phyloP scores from a whole-genome alignment of 2,888 invertebrate genomes.

The Cryptus viduatorius region DNA sequence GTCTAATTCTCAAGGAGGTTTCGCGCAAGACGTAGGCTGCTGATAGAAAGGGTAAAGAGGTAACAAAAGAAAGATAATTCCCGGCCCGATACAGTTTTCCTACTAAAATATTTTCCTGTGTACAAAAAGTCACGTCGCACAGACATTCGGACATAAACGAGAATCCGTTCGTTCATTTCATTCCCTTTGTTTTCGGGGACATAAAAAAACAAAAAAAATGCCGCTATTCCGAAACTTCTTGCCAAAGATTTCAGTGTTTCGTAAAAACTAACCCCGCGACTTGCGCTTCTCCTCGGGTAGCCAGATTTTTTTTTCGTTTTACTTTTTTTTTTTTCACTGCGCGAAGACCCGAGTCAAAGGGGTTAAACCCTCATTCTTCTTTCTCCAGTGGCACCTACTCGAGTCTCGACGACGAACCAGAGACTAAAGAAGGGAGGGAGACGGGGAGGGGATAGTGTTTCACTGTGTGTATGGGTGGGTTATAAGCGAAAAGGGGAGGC shows the following conservation, averaged over 20 bases:
- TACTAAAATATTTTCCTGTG: no score
- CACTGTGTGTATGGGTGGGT: conserved; percentile 1
- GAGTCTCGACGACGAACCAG: conserved; percentile 59
- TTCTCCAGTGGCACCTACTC: conserved; percentile 69
- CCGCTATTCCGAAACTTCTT: not conserved
- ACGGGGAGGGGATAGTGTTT: conserved; percentile 25
- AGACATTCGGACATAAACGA: no score
- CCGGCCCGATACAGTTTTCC: no score
- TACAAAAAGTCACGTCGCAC: no score
- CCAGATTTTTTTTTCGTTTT: conserved; percentile 56
- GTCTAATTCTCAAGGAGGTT: conserved; percentile 71
- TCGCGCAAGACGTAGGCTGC: conserved; percentile 30
- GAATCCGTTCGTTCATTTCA: not conserved
- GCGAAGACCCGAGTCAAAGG: conserved; percentile 69
- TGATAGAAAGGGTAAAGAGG: conserved; percentile 17
- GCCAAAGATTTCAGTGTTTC: conserved; percentile 24
- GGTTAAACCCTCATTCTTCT: conserved; percentile 75
- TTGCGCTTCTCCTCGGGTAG: conserved; percentile 40
- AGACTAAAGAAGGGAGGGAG: conserved; percentile 45
- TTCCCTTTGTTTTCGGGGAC: conserved; percentile 13
- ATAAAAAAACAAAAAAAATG: not conserved
- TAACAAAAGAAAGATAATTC: not conserved
- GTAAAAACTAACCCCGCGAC: conserved; percentile 11
- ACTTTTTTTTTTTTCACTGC: conserved; percentile 28
- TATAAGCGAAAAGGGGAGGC: conserved; percentile 19